Base-by-base conservation (phyloP, 1,140 invertebrate genomes). In the Magallana angulata region DNA sequence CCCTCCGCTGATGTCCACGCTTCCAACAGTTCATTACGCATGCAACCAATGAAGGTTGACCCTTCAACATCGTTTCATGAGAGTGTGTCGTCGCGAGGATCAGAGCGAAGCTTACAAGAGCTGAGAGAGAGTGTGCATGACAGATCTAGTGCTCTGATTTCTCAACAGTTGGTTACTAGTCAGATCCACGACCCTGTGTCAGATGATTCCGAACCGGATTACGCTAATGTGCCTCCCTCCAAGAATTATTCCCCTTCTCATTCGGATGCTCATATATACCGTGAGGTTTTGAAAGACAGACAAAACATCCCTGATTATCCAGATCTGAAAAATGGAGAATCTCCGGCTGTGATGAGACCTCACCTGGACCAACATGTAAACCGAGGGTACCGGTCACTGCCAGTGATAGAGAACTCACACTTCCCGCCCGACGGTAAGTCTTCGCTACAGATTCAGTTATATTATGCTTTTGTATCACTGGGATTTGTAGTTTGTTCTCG, bases 1-100 rank as follows among this genome's bases (percentile, higher is more conserved):
- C 56, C 57, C 92, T 90, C 94, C 87, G 91, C 94, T 88, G 91
- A 94, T 91, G 91, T 91, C 59, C 93, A 94, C 85, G 93, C 93
- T 14, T 94, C 93, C 6, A 92, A 93, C 62, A 92, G 93, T 14
- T 94, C 94, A n/a, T 89, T 94, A 90, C 88, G 92, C n/a, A 58
- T 87, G 59, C 88, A 94, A 91, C 89, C 90, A 91, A 59, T 80
- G 24, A 82, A 88, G 84, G 90, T 91, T 85, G 93, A 93, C 76
- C 91, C 89, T 90, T 90, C 91, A 8, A 90, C 91, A 71, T 92
- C 91, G 6, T 93, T 92, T 82, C 90, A 91, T 56, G 92, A 93
- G 59, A 91, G 91, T 71, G 88, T 92, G 36, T 92, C 93, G 7
- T 94, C 93, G 0, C 84, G 91, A n/a, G 91, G 92, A 62, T 92